Conservation (phyloP, 2,888 invertebrate genomes). For the Phyllotreta striolata region DNA sequence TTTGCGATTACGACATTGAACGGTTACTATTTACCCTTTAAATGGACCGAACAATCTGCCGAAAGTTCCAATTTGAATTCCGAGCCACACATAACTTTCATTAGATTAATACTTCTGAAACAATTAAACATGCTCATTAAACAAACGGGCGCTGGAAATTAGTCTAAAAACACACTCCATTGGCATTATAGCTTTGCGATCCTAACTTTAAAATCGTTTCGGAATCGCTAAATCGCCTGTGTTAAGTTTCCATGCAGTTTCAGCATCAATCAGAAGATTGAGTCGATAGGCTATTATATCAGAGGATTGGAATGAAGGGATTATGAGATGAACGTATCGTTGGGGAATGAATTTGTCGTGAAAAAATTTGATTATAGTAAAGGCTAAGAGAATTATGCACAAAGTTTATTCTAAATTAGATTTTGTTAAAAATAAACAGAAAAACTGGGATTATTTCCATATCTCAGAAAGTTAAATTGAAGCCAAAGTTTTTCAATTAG, state of each 20-base stretch:
- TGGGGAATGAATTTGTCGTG: background rate
- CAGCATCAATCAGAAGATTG: conserved; percentile 16
- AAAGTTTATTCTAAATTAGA: too few species aligned
- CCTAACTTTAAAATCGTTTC: conserved; percentile 20
- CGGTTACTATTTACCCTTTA: too few species aligned
- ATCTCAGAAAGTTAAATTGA: too few species aligned
- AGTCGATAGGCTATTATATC: conserved; percentile 20
- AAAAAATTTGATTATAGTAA: too few species aligned
- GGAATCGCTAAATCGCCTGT: conserved; percentile 17
- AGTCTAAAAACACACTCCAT: conserved; percentile 9
- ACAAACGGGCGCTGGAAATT: conserved; percentile 4
- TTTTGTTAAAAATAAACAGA: too few species aligned
- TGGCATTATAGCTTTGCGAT: background rate
- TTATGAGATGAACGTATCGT: background rate
- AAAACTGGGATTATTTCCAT: too few species aligned
- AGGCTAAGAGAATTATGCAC: too few species aligned
- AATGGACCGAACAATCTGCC: too few species aligned
- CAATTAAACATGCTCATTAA: conserved; percentile 14
- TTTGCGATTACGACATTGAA: too few species aligned
- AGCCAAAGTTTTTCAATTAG: too few species aligned
- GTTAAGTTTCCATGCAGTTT: conserved; percentile 17
- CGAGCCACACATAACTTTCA: conserved; percentile 2
- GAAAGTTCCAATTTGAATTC: too few species aligned
- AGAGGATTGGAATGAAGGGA: conserved; percentile 14
- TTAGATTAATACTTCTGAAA: conserved; percentile 6